Percentiles rank a stretch among this genome's conserved stretches.
phyloP scores from a whole-genome alignment of 2,888 invertebrate species.

The Drosophila bunnanda region DNA sequence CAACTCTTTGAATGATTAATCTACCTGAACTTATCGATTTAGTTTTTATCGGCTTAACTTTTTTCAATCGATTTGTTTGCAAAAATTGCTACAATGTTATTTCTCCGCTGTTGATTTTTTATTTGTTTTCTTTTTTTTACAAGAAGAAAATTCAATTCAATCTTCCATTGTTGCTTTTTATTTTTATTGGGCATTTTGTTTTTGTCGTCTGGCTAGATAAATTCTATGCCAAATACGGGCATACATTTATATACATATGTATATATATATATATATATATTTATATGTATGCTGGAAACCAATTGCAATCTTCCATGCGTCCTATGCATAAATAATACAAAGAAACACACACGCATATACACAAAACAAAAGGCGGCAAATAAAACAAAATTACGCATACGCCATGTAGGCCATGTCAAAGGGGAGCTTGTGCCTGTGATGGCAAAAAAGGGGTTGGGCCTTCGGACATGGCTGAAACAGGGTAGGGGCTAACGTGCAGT shows the following conservation, averaged over 20 bases:
- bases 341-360: conserved; percentile 24
- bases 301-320: conserved; percentile 77
- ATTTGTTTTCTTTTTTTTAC: neutral
- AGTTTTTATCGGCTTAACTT: neutral
- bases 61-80: conserved; percentile 1
- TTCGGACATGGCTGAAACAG: neutral
- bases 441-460: neutral
- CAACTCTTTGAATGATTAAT: neutral
- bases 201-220: conserved; percentile 52
- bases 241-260: neutral
- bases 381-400: conserved; percentile 78
- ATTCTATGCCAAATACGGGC: conserved; percentile 51
- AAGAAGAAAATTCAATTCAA: conserved; percentile 20
- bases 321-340: conserved; percentile 75
- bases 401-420: conserved; percentile 60
- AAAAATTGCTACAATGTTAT: neutral
- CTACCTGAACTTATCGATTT: neutral
- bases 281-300: conserved; percentile 64
- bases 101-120: conserved; percentile 7
- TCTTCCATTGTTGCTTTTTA: conserved; percentile 8
- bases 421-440: conserved; percentile 4
- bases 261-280: conserved; percentile 16
- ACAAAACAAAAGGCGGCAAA: conserved; percentile 51
- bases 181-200: conserved; percentile 53
- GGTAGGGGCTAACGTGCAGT: neutral